Base-by-base conservation (phyloP, 2,888 invertebrate genomes). In the Dromius quadrimaculatus region DNA sequence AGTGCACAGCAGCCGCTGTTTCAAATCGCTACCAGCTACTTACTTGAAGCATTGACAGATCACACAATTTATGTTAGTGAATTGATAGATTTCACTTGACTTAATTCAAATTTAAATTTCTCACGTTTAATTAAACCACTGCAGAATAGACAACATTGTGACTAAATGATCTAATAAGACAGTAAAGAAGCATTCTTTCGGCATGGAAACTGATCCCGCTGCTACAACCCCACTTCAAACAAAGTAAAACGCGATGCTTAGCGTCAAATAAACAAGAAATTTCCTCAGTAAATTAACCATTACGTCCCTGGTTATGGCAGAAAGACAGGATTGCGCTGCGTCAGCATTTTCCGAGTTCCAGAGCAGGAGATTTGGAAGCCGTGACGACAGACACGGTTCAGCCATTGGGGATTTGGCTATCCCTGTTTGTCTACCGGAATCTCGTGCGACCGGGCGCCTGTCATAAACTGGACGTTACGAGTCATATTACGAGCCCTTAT, bases 381-480 rank as follows among this genome's bases (percentile, higher is more conserved):
- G 59, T 36, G 34, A 36, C 36, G 59, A 59, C 59, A 59, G 59
- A 20, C 36, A 36, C 59, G 59, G 59, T 34, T 36, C 34, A 59
- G 59, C 36, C 59, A 59, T 59, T 59, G 6, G 28, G 41, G 28
- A 54, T 3, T 8, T 5, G 28, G 28, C 28, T 28, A 28, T 15
- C 50, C 50, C 47, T n/a, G n/a, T n/a, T n/a, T n/a, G n/a, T n/a
- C n/a, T n/a, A n/a, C n/a, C n/a, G n/a, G 41, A 15, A n/a, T n/a
- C n/a, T n/a, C n/a, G n/a, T n/a, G n/a, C 34, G 50, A 32, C 65
- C 34, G 36, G 3, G 8, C n/a, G 66, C 71, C 75, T 74, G 76
- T 77, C 77, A 76, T 78, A 77, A 78, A 77, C 74, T 74, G 75
- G 77, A 74, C 76, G 74, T 78, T 77, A 78, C 77, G 78, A 78